Conservation (phyloP, 1,140 invertebrate species). For the Drosophila tropicalis region DNA sequence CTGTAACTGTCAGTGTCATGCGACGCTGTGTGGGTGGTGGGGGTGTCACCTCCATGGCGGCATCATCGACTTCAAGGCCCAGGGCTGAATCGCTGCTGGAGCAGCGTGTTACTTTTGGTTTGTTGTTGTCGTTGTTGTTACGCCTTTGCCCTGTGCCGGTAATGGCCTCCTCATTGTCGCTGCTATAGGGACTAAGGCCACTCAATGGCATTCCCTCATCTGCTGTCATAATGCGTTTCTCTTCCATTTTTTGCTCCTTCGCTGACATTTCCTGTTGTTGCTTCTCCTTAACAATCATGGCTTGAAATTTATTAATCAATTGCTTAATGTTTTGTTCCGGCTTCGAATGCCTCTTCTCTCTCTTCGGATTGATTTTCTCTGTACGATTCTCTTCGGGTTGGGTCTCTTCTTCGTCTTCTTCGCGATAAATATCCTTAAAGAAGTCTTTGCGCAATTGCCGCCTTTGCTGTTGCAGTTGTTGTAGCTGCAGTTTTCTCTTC, state of each 20-base stretch:
- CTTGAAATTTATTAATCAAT: slow-evolving; percentile 63
- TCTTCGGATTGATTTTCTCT: slow-evolving; percentile 12
- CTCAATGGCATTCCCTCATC: slow-evolving; percentile 69
- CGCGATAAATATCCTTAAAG: slow-evolving; percentile 48
- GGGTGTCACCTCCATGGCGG: slow-evolving; percentile 40
- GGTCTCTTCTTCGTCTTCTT: slow-evolving; percentile 18
- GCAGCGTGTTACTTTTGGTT: slow-evolving; percentile 75
- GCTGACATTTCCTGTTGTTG: slow-evolving; percentile 26
- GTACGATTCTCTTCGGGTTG: slow-evolving; percentile 1
- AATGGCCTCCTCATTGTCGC: slow-evolving; percentile 67
- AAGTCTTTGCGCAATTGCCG: slow-evolving; percentile 65
- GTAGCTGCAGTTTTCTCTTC: slow-evolving; percentile 19
- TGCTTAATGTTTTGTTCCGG: slow-evolving; percentile 36
- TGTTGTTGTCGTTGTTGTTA: slow-evolving; percentile 18
- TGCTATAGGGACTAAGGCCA: slow-evolving; percentile 74
- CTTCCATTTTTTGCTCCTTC: slow-evolving; percentile 17
- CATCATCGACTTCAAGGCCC: slow-evolving; percentile 76
- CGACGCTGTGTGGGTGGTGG: slow-evolving; percentile 58
- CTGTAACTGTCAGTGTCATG: slow-evolving; percentile 78
- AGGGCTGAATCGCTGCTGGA: slow-evolving; percentile 80
- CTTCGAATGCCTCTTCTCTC: background rate
- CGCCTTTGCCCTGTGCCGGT: slow-evolving; percentile 1
- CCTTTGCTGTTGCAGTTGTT: slow-evolving; percentile 53
- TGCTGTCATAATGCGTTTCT: slow-evolving; percentile 65
- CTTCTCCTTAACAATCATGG: slow-evolving; percentile 70